Conservation (phyloP, 2,888 invertebrate genomes). For the Eilema depressum region DNA sequence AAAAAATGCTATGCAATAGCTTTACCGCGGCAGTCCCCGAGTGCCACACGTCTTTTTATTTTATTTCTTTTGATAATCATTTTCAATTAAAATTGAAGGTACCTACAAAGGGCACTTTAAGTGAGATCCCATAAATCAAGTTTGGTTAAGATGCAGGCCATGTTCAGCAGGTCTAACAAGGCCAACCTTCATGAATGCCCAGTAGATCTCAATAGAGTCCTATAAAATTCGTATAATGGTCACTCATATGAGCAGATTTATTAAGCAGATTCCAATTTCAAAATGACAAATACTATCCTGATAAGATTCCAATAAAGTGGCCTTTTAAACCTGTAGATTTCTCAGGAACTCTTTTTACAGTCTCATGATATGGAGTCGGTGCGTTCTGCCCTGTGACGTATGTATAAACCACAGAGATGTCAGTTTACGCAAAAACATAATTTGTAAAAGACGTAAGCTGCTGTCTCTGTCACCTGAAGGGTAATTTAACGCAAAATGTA, state of each 20-base stretch:
- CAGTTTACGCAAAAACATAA: slow-evolving; percentile 13
- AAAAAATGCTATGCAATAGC: too few relatives aligned
- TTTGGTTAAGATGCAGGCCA: neutral
- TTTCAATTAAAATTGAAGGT: neutral
- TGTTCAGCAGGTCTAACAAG: too few relatives aligned
- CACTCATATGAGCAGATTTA: too few relatives aligned
- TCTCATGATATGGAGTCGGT: neutral
- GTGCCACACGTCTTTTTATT: too few relatives aligned
- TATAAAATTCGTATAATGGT: too few relatives aligned
- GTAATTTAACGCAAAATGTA: slow-evolving; percentile 18
- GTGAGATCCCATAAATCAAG: neutral
- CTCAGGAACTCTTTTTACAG: neutral
- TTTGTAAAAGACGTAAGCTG: slow-evolving; percentile 9
- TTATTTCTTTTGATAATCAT: neutral
- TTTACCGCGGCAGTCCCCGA: too few relatives aligned
- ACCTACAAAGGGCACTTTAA: neutral
- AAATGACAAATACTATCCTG: too few relatives aligned
- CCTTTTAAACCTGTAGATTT: too few relatives aligned
- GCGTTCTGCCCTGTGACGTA: neutral
- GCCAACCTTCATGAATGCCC: too few relatives aligned
- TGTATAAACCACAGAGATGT: neutral
- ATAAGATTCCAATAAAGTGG: too few relatives aligned
- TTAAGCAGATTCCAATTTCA: too few relatives aligned
- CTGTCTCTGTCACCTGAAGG: slow-evolving; percentile 19
- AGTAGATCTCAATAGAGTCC: too few relatives aligned